Base-by-base conservation (phyloP, 1,140 invertebrate genomes). In the Capitella teleta region DNA sequence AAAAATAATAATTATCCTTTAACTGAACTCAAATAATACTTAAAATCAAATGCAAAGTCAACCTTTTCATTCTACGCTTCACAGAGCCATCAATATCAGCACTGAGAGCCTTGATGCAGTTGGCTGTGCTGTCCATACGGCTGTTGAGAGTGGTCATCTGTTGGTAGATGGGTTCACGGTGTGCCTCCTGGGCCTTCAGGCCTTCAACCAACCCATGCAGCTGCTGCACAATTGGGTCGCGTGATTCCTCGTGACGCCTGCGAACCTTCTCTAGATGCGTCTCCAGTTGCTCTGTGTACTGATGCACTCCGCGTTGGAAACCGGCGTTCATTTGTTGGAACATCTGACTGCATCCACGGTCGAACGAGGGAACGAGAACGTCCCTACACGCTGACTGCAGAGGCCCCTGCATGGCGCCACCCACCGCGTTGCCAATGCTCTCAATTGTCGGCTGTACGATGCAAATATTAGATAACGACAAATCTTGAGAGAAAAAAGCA, bases 251-350 rank as follows among this genome's bases (percentile, higher is more conserved):
- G 14, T 67, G 64, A 44, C 61, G 58, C 28, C 63, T 60, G 16
- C 61, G 57, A 16, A 66, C 53, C 23, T 61, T 56, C 32, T 68
- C 63, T 32, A 70, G 60, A 52, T 78, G 74, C 40, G 55, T 59
- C 51, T 77, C 74, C 19, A 79, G 66, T 38, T 74, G 67, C 26
- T 72, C 62, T 50, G 74, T 63, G 57, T 78, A 91, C 74, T 94
- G 87, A 62, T 81, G 82, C 3, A 86, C 87, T 54, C 90, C 90
- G 55, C 77, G 78, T 34, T 81, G 79, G 67, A 94, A 94, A 2
- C 82, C 79, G 14, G 87, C 82, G 64, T 91, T 87, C 2, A 94
- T 78, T 74, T 94, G 89, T 28, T 79, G 75, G 61, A 91, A 91
- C 76, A 94, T 85, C 57, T 80, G 80, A 57, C 83, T 80, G 59